Conservation (phyloP, 2,797 vertebrate species). For the Pipistrellus kuhlii region DNA sequence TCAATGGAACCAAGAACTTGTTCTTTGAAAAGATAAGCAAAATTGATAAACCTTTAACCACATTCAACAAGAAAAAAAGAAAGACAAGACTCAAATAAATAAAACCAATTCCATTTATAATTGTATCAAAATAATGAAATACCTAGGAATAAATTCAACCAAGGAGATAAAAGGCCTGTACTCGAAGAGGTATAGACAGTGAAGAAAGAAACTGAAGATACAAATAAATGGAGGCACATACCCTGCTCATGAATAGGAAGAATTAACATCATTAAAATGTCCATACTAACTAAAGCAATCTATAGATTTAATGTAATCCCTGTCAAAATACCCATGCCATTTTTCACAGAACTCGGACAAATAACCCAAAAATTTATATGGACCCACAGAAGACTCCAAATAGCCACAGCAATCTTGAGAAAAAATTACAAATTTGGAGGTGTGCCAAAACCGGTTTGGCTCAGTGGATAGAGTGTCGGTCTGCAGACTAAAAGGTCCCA, state of each 20-base stretch:
- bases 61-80: not conserved
- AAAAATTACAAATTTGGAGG: not conserved
- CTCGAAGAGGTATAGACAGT: not conserved
- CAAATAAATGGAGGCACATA: not conserved
- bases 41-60: not conserved
- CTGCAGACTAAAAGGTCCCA: too few relatives aligned
- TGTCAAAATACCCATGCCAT: not conserved
- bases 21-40: not conserved
- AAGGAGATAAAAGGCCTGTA: not conserved
- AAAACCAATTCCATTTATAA: not conserved
- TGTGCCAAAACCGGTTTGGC: too few relatives aligned
- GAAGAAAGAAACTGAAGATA: not conserved
- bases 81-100: not conserved
- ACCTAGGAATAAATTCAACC: not conserved
- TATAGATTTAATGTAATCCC: not conserved
- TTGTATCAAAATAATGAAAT: not conserved
- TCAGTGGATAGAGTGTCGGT: too few relatives aligned
- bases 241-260: not conserved
- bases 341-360: not conserved
- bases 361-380: not conserved
- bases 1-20: not conserved
- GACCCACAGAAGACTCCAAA: not conserved
- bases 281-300: too few relatives aligned
- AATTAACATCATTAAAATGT: not conserved
- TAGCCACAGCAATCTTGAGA: not conserved